Base-by-base conservation (phyloP, 2,888 invertebrate genomes). In the Archips crataeganus region DNA sequence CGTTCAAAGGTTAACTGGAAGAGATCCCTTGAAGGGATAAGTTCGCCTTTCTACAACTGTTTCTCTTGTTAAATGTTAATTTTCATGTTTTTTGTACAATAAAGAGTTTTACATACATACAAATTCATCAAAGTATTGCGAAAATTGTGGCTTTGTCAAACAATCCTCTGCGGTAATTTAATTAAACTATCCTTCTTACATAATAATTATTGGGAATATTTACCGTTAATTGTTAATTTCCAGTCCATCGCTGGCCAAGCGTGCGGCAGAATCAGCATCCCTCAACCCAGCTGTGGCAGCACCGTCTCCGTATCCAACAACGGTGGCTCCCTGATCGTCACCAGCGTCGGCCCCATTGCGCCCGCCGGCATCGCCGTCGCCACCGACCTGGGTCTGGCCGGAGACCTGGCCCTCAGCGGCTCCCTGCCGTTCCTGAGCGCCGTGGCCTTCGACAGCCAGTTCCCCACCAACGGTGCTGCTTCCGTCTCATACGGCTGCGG, bases 401-500 rank as follows among this genome's bases (percentile, higher is more conserved):
- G 85, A 11, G 82, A 85, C 74, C 78, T 85, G 75, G 80, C 78
- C 11, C 80, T 86, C 15, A 76, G 76, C 64, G 86, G 86, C 32
- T 77, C 73, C n/a, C 82, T 85, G 13, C 84, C 85, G 4, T 83
- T 85, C 72, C 79, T 81, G 57, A 83, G 86, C 8, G 79, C 81
- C 36, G 84, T 85, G 10, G 74, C 64, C 15, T 73, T 76, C 32
- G 79, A 81, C 61, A 75, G 72, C 45, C 10, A 47, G 10, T 75
- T 74, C 23, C 75, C 70, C 2, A 69, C 69, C 39, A 61, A 47
- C 5, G 77, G 76, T 9, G 49, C 72, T 1, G 69, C 63, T 2
- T 65, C 61, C 32, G 75, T 79, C 59, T 70, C 76, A 4, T 79
- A 79, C 62, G 78, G 79, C 32, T 77, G 75, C 45, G 71, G 72